Conservation (phyloP, 2,797 vertebrate genomes). For the Galago senegalensis region DNA sequence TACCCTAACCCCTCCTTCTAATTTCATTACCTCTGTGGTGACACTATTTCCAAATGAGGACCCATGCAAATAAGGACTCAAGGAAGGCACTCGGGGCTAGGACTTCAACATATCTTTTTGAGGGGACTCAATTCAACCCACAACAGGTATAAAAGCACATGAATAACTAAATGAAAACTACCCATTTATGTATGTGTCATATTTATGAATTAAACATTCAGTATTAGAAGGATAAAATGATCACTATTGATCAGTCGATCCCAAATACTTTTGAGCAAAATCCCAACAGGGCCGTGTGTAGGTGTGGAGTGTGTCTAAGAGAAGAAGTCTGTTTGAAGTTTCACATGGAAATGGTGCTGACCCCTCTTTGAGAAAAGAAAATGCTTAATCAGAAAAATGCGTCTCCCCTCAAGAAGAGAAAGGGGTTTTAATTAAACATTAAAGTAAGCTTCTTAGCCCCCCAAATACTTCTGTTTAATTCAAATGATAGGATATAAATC, state of each 20-base stretch:
- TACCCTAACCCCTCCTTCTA: background rate
- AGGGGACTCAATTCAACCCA: background rate
- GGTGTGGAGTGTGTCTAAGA: background rate
- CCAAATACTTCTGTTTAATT: background rate
- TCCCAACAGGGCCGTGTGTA: background rate
- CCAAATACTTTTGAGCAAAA: conserved; percentile 10
- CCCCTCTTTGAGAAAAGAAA: background rate
- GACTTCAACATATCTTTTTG: background rate
- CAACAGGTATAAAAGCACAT: background rate
- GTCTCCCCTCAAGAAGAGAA: conserved; percentile 4
- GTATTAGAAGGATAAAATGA: background rate
- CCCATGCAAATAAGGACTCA: background rate
- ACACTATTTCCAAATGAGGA: background rate
- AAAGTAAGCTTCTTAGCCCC: background rate
- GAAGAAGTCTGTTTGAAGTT: conserved; percentile 16
- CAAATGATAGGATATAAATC: background rate
- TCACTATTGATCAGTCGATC: background rate
- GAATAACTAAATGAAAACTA: background rate
- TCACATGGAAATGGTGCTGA: background rate
- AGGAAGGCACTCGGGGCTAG: background rate
- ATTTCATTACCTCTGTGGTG: background rate
- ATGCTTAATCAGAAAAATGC: background rate
- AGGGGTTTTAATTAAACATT: background rate
- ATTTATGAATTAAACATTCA: background rate
- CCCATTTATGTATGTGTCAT: background rate